phyloP scores from a whole-genome alignment of 2,797 vertebrate species.

The Micromesistius poutassou region DNA sequence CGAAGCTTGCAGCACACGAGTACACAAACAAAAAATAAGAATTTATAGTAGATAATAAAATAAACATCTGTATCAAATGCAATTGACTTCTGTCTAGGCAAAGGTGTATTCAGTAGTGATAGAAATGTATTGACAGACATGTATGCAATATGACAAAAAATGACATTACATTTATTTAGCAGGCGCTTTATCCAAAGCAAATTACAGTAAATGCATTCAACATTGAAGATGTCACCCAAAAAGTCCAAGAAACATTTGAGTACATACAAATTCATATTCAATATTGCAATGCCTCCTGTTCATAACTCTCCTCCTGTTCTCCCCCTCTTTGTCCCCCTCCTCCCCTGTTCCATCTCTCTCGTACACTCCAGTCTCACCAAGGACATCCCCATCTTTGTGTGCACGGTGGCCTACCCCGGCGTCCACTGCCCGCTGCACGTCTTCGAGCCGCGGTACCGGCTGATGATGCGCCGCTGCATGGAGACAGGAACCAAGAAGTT shows the following conservation, averaged over 20 bases:
- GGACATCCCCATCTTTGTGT: constrained; percentile 89
- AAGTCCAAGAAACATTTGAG: no score
- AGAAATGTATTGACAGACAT: background rate
- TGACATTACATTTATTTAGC: no score
- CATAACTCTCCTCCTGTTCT: background rate
- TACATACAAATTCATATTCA: background rate
- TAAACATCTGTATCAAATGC: background rate
- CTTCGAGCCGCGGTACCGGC: constrained; percentile 88
- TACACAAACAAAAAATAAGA: background rate
- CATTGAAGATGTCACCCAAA: no score
- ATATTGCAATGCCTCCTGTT: background rate
- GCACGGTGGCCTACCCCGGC: constrained; percentile 86
- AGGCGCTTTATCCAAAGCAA: no score
- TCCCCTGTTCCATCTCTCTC: constrained; percentile 30
- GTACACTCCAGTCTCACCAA: constrained; percentile 76
- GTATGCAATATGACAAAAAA: background rate
- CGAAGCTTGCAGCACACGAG: background rate
- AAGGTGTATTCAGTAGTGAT: background rate
- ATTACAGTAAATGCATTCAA: no score
- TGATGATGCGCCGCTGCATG: constrained; percentile 92
- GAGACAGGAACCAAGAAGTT: constrained; percentile 88
- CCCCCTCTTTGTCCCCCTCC: constrained; percentile 67
- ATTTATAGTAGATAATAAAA: background rate
- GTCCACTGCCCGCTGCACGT: constrained; percentile 86
- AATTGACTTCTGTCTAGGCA: background rate